Conservation (phyloP, 2,888 invertebrate species). For the Habrosyne pyritoides region DNA sequence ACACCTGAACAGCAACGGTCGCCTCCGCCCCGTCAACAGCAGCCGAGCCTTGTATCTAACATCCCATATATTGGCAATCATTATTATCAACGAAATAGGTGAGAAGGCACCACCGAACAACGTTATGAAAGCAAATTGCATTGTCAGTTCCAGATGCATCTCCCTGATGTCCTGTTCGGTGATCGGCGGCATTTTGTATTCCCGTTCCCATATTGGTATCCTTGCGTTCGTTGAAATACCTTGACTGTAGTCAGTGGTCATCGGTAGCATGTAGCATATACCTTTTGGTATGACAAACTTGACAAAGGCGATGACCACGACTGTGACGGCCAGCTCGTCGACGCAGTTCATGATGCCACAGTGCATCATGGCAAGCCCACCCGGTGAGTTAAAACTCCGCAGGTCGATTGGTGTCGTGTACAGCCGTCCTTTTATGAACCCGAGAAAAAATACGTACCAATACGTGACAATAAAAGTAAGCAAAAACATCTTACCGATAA, state of each 20-base stretch:
- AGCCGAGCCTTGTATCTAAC: conserved; percentile 4
- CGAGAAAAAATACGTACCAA: conserved; percentile 12
- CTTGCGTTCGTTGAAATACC: conserved; percentile 8
- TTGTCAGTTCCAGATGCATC: not conserved
- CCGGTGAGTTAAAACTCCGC: conserved; percentile 4
- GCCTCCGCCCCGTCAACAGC: not conserved
- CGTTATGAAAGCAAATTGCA: not conserved
- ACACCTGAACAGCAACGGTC: conserved; percentile 1
- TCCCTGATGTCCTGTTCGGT: conserved; percentile 43
- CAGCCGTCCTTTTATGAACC: conserved; percentile 14
- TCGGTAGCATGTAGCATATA: conserved; percentile 2
- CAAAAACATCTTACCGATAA: conserved; percentile 52
- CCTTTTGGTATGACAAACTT: conserved; percentile 3
- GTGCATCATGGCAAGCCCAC: conserved; percentile 51
- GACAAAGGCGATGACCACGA: conserved; percentile 6
- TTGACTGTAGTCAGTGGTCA: conserved; percentile 25
- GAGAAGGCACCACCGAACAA: not conserved
- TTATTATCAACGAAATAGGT: not conserved
- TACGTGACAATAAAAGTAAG: conserved; percentile 51
- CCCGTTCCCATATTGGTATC: conserved; percentile 56
- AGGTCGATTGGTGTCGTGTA: conserved; percentile 12
- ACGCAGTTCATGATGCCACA: conserved; percentile 81
- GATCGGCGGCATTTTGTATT: conserved; percentile 47
- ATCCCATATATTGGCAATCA: not conserved
- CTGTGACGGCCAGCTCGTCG: conserved; percentile 53